Evolutionary conservation across 2,888 invertebrate genomes (phyloP), one percentile per base, ranked within the genome.

Genomic region (Nemoura dubitans): DNA sequence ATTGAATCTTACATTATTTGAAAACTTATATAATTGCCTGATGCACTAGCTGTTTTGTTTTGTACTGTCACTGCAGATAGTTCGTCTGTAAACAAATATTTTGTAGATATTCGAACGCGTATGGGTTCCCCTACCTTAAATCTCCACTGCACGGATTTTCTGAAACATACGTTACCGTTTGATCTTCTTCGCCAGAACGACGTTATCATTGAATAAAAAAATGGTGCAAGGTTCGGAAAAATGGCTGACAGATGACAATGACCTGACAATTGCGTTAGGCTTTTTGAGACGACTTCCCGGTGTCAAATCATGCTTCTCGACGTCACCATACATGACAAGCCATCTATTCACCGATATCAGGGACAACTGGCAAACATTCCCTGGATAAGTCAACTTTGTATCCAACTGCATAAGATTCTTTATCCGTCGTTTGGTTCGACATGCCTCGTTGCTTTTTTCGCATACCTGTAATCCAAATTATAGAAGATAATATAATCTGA

Each of bases 251-350:
- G 59, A 59, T 21, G 59, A 59, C 7, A 28, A 21, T 26, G 27
- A 78, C 25, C 78, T 78, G 10, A 26, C n/a, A 2, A 26, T 1
- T 26, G 78, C 7, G 26, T 10, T 78, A 0, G 28, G 26, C 3
- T 6, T 78, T 26, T 26, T 78, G 2, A 26, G 16, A 26, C 3
- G 5, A 0, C 6, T 26, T 1, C n/a, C n/a, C 78, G 26, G 21
- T 14, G 2, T 1, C 59, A 3, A 59, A 21, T n/a, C 78, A n/a
- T 78, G 78, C 6, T 78, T 26, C 28, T 1, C 3, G 21, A 78
- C 28, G 21, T 78, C 78, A 14, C 78, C 78, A n/a, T 78, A n/a
- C 78, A 78, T 78, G 10, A 78, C 78, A 0, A 78, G n/a, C 78
- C 78, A 78, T 26, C 78, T 26, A 5, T 78, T 28, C 27, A 21